Percentiles rank a stretch among this genome's conserved stretches.
Conservation (phyloP, 2,113 vertebrate genomes). For the Otocyon megalotis region DNA sequence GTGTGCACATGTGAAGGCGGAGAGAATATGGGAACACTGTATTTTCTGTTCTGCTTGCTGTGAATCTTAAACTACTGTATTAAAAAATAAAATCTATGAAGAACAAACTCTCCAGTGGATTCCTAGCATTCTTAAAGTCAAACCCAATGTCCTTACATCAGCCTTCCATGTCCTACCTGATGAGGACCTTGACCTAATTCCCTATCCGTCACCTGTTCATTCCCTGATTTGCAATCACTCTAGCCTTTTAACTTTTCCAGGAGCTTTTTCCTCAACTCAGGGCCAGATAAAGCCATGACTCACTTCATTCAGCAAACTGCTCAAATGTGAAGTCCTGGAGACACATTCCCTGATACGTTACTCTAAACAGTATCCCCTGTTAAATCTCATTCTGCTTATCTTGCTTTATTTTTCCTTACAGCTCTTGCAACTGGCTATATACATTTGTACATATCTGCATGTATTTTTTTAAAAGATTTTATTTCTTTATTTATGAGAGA, state of each 20-base stretch:
- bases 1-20: no score
- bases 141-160: neutral
- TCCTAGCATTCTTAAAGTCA: neutral
- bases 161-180: neutral
- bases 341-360: neutral
- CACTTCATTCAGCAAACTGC: neutral
- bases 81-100: neutral
- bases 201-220: neutral
- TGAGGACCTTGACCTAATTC: neutral
- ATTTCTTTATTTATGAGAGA: no score
- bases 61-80: neutral
- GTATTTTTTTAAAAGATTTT: neutral
- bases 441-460: neutral
- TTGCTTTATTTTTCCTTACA: neutral
- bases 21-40: neutral
- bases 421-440: neutral
- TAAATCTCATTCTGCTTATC: neutral
- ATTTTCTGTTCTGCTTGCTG: neutral
- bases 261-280: neutral
- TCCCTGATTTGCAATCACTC: neutral
- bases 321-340: neutral
- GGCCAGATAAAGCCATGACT: neutral
- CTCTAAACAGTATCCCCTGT: neutral
- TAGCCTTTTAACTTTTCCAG: neutral
- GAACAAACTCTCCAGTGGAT: neutral